A percentile compares a stretch with the other conserved stretches of the same genome.
Conservation (phyloP, 2,888 invertebrate species). For the Boloria selene region DNA sequence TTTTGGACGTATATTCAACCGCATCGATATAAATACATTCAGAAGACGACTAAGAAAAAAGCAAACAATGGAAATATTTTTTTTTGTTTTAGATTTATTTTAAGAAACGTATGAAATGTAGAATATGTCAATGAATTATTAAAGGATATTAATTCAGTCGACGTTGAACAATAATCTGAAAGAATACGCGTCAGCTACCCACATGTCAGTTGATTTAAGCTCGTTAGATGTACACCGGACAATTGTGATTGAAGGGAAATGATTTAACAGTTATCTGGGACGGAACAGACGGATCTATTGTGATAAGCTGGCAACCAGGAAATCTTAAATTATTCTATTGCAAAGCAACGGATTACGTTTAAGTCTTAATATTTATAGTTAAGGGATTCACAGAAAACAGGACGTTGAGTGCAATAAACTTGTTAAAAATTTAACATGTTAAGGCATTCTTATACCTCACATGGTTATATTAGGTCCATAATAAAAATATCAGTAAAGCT, state of each 20-base stretch:
- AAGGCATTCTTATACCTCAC: too few species aligned
- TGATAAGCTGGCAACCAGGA: constrained; percentile 52
- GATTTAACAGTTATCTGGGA: constrained; percentile 55
- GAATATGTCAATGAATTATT: too few species aligned
- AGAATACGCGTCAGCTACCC: constrained; percentile 44
- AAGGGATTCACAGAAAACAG: constrained; percentile 28
- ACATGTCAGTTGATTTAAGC: constrained; percentile 54
- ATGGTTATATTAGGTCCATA: not conserved
- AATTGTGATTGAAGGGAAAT: constrained; percentile 53
- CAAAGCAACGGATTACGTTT: constrained; percentile 50
- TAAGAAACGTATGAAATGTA: too few species aligned
- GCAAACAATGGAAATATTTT: constrained; percentile 11
- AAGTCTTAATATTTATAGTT: constrained; percentile 43
- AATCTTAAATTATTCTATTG: constrained; percentile 57
- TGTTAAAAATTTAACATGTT: not conserved
- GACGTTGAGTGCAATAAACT: constrained; percentile 17
- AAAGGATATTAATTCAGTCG: not conserved
- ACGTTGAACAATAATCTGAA: constrained; percentile 29
- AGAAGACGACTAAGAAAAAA: constrained; percentile 19
- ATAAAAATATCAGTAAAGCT: constrained; percentile 7
- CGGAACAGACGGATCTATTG: constrained; percentile 54
- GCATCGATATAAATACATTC: constrained; percentile 28
- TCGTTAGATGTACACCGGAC: constrained; percentile 50
- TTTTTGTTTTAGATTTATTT: not conserved
- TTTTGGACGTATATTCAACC: constrained; percentile 50